Percentiles rank a stretch among this genome's conserved stretches.
phyloP scores from a whole-genome alignment of 1,140 invertebrate genomes.

The Atta cephalotes region DNA sequence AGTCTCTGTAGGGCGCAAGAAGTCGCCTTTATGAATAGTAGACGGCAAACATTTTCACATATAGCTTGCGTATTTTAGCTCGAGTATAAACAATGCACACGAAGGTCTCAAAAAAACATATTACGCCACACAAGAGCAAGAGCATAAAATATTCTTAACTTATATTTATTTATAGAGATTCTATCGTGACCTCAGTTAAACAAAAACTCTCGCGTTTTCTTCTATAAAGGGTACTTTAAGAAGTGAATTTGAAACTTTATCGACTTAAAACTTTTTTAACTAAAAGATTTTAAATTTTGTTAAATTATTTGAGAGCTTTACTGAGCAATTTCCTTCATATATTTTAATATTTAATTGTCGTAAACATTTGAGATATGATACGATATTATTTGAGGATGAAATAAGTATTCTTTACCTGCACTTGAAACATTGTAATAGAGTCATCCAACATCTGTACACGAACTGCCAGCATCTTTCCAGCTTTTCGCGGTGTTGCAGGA shows the following conservation, averaged over 20 bases:
- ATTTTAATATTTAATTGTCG: neutral
- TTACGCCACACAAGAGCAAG: neutral
- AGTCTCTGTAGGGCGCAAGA: neutral
- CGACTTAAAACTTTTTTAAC: neutral
- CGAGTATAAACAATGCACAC: neutral
- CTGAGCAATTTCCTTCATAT: neutral
- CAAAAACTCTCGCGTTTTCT: neutral
- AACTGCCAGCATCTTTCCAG: conserved; percentile 95
- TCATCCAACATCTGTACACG: conserved; percentile 96
- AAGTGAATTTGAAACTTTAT: neutral
- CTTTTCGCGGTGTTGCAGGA: conserved; percentile 91
- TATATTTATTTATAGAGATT: conserved; percentile 1
- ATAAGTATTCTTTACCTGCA: conserved; percentile 89
- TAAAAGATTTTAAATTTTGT: neutral
- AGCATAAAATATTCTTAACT: conserved; percentile 10
- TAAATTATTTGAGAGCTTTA: neutral
- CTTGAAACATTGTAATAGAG: conserved; percentile 95
- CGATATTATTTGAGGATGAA: neutral
- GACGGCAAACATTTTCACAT: conserved; percentile 3
- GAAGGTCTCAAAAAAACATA: neutral
- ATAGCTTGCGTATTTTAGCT: neutral
- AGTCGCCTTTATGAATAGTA: neutral
- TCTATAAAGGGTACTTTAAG: neutral
- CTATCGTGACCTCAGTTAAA: neutral
- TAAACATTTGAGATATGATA: neutral